phyloP scores from a whole-genome alignment of 2,113 vertebrate genomes.

The Pseudolaguvia tuberculata region DNA sequence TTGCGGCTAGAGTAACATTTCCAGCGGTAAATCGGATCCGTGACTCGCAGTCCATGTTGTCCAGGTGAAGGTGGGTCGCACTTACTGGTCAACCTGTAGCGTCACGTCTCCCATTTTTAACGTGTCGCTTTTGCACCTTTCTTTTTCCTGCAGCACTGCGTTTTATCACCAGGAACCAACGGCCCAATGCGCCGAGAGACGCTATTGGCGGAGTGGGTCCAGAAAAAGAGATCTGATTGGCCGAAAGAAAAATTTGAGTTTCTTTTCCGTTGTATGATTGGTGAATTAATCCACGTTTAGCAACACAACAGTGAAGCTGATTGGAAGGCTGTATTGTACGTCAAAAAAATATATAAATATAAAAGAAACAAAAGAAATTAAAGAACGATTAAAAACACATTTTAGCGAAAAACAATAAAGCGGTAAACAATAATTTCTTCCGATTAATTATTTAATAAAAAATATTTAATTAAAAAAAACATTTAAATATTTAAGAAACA shows the following conservation, averaged over 20 bases:
- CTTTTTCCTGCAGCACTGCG: conserved; percentile 52
- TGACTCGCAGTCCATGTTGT: not conserved
- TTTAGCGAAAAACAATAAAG: no score
- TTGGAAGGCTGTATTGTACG: conserved; percentile 17
- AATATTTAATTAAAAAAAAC: no score
- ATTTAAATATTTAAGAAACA: no score
- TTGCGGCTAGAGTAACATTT: not conserved
- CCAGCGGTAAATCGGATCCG: not conserved
- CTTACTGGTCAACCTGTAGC: conserved; percentile 57
- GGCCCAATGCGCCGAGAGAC: conserved; percentile 31
- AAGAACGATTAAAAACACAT: no score
- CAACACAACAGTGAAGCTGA: conserved; percentile 37
- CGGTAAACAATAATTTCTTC: no score
- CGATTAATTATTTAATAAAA: no score
- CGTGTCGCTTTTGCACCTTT: conserved; percentile 32
- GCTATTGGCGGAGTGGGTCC: conserved; percentile 38
- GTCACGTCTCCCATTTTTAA: conserved; percentile 59
- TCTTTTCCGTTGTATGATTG: conserved; percentile 46
- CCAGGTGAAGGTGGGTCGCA: not conserved
- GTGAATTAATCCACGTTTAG: conserved; percentile 30
- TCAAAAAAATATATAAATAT: no score
- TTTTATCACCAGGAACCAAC: conserved; percentile 37
- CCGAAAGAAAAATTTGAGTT: not conserved
- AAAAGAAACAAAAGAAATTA: not conserved
- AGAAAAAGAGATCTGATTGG: conserved; percentile 57